phyloP scores from a whole-genome alignment of 2,113 vertebrate genomes.

The Nanorana parkeri region DNA sequence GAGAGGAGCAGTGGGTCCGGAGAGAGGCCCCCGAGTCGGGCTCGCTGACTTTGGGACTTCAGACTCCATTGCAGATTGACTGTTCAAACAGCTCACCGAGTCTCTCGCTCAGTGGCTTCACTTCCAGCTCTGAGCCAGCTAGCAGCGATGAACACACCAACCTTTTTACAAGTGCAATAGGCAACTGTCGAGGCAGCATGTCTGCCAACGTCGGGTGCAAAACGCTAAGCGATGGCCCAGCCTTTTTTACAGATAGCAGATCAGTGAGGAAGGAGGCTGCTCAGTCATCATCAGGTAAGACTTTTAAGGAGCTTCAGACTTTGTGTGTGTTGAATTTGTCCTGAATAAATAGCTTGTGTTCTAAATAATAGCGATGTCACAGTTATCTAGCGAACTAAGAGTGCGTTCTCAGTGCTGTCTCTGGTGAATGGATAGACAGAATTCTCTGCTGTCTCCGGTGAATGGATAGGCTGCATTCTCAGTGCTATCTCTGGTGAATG shows the following conservation, averaged over 20 bases:
- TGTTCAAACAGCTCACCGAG: constrained; percentile 69
- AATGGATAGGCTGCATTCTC: no score
- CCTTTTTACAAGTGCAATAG: constrained; percentile 88
- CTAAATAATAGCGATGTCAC: no score
- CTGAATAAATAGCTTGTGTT: no score
- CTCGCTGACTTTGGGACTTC: constrained; percentile 73
- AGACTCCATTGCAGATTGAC: constrained; percentile 79
- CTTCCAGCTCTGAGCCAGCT: constrained; percentile 72
- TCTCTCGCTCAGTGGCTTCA: constrained; percentile 74
- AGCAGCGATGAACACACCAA: constrained; percentile 84
- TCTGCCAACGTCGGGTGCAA: constrained; percentile 68
- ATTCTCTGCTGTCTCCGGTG: no score
- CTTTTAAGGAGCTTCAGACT: no score
- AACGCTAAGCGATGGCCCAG: constrained; percentile 70
- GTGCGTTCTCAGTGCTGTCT: no score
- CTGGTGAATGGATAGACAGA: no score
- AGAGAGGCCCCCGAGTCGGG: constrained; percentile 71
- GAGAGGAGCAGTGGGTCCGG: constrained; percentile 79
- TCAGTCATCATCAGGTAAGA: constrained; percentile 80
- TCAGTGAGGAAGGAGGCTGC: constrained; percentile 79
- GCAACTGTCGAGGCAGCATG: constrained; percentile 74
- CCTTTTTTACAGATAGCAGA: constrained; percentile 72
- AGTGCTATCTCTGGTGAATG: no score
- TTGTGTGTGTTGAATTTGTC: no score
- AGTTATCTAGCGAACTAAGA: no score